Conservation (phyloP, 2,113 vertebrate species). For the Sturnus vulgaris region DNA sequence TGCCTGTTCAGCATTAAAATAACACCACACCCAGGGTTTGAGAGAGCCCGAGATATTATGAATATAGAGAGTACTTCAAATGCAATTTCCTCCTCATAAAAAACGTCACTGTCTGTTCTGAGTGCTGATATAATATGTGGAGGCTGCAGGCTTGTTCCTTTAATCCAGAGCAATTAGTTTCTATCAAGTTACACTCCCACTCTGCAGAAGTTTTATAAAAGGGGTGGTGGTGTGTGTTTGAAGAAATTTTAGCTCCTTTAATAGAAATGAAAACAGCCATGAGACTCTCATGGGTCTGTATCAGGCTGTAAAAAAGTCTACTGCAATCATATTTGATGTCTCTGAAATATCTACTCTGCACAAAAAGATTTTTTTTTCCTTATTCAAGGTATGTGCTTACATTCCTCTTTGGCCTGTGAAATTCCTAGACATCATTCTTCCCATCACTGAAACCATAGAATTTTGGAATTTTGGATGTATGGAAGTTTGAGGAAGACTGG, state of each 20-base stretch:
- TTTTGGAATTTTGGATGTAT: not conserved
- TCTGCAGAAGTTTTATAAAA: conserved; percentile 7
- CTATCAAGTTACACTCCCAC: conserved; percentile 45
- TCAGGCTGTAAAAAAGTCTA: not conserved
- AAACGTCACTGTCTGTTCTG: conserved; percentile 7
- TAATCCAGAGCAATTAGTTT: conserved; percentile 49
- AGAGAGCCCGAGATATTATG: conserved; percentile 8
- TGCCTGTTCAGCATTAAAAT: not conserved
- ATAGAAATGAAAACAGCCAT: not conserved
- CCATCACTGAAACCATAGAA: not conserved
- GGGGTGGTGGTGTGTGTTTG: not conserved
- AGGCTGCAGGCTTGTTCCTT: conserved; percentile 44
- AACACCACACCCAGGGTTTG: not conserved
- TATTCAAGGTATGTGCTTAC: not conserved
- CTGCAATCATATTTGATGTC: not conserved
- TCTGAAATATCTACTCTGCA: not conserved
- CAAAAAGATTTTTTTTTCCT: not conserved
- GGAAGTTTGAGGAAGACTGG: not conserved
- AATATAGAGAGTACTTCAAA: conserved; percentile 36
- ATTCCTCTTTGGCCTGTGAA: not conserved
- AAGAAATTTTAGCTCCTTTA: conserved; percentile 7
- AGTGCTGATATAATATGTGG: conserved; percentile 36
- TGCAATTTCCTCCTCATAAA: conserved; percentile 48
- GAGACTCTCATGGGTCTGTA: not conserved
- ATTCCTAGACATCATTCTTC: not conserved